Conservation (phyloP, 2,888 invertebrate genomes). For the Lysandra coridon region DNA sequence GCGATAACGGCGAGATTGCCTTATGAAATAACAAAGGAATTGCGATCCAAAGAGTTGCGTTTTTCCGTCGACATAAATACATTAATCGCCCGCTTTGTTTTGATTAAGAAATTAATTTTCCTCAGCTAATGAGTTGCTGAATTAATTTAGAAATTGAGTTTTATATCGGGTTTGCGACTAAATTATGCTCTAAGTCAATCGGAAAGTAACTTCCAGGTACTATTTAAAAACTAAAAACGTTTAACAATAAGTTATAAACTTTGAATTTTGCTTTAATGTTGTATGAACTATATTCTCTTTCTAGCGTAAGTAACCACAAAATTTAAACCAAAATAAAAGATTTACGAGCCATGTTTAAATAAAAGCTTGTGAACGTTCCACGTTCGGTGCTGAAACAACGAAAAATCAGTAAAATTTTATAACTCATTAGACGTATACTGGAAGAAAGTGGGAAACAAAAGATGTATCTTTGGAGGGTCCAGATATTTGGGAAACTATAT, state of each 20-base stretch:
- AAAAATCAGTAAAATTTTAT: constrained; percentile 69
- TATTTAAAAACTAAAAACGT: background rate
- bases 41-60: constrained; percentile 72
- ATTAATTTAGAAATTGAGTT: background rate
- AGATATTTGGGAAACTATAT: constrained; percentile 80
- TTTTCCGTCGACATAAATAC: constrained; percentile 59
- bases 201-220: background rate
- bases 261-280: background rate
- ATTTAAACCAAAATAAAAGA: constrained; percentile 13
- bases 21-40: constrained; percentile 80
- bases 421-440: constrained; percentile 62
- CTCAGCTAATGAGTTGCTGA: background rate
- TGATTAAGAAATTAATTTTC: constrained; percentile 46
- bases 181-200: background rate
- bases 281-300: background rate
- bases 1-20: constrained; percentile 80
- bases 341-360: background rate
- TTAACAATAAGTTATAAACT: background rate
- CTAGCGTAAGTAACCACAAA: background rate
- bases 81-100: constrained; percentile 46
- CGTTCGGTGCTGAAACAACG: constrained; percentile 49
- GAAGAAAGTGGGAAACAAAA: constrained; percentile 73
- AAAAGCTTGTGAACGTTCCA: background rate
- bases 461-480: constrained; percentile 74
- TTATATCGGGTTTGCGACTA: background rate